A percentile compares a stretch with the other conserved stretches of the same genome.
Evolutionary conservation across 2,797 vertebrate genomes (phyloP).

Genomic region (Gadopsis marmoratus): DNA sequence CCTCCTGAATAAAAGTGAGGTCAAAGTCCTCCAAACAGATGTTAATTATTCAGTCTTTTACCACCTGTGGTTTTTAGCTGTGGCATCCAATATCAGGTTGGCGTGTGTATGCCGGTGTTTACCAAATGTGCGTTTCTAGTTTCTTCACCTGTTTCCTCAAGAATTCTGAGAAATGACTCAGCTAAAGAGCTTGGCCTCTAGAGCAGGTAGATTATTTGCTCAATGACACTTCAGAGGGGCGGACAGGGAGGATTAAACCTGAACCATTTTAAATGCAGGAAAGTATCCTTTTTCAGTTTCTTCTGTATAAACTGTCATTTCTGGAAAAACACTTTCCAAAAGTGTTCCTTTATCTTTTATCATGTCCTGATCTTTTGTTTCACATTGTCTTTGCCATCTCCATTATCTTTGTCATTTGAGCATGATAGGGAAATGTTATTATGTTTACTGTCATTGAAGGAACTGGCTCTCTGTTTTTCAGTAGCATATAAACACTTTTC

Average conservation of each 20-base stretch:
- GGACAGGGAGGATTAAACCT: background rate
- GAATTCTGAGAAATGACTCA: constrained; percentile 14
- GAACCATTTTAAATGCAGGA: constrained; percentile 1
- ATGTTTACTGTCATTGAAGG: background rate
- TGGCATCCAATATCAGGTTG: constrained; percentile 34
- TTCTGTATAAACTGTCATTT: background rate
- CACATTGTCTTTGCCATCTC: background rate
- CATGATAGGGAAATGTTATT: background rate
- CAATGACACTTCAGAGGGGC: background rate
- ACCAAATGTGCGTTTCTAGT: background rate
- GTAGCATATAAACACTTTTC: background rate
- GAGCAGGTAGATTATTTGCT: background rate
- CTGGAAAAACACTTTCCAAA: background rate
- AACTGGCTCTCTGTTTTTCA: background rate
- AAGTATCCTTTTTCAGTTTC: background rate
- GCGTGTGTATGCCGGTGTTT: background rate
- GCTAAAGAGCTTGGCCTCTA: background rate
- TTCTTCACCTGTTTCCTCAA: background rate
- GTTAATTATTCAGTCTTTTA: constrained; percentile 53
- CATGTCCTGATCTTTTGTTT: background rate
- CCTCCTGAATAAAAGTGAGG: constrained; percentile 24
- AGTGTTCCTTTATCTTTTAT: background rate
- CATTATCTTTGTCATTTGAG: background rate
- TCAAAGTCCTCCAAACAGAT: constrained; percentile 41
- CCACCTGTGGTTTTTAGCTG: constrained; percentile 30